Evolutionary conservation across 1,140 invertebrate genomes (phyloP).

Genomic region (Ephestia elutella): DNA sequence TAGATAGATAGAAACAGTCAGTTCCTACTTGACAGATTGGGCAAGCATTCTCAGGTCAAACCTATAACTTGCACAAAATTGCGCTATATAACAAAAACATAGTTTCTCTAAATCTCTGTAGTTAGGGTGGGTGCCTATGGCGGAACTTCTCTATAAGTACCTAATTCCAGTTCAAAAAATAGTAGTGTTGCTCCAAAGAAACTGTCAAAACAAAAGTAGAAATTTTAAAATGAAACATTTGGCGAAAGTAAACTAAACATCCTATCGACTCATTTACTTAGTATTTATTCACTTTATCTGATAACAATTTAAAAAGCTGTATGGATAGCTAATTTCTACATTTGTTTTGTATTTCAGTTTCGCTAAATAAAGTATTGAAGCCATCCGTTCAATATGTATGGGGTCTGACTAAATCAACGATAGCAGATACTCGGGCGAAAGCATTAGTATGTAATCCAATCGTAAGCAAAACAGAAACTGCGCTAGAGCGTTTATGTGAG

Average conservation of each 20-base stretch:
- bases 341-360: slow-evolving; percentile 60
- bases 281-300: background rate
- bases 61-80: too few species aligned
- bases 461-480: slow-evolving; percentile 36
- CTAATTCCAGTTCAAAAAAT: too few species aligned
- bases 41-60: too few species aligned
- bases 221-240: background rate
- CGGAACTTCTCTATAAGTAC: too few species aligned
- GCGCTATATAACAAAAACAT: too few species aligned
- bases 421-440: slow-evolving; percentile 36
- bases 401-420: slow-evolving; percentile 34
- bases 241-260: too few species aligned
- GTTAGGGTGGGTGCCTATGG: too few species aligned
- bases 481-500: slow-evolving; percentile 21
- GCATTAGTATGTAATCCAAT: slow-evolving; percentile 43
- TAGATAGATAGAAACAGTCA: too few species aligned
- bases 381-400: slow-evolving; percentile 44
- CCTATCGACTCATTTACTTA: too few species aligned
- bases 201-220: slow-evolving; percentile 40
- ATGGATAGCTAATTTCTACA: slow-evolving; percentile 10
- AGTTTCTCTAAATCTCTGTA: too few species aligned
- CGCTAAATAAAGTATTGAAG: slow-evolving; percentile 41
- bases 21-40: too few species aligned
- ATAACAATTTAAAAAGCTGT: background rate
- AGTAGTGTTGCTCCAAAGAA: background rate